These are phyloP conservation scores for Leptobrachium ailaonicum DNA, from an alignment of 2,113 vertebrate species.

Conservation along the genomic window DNA sequence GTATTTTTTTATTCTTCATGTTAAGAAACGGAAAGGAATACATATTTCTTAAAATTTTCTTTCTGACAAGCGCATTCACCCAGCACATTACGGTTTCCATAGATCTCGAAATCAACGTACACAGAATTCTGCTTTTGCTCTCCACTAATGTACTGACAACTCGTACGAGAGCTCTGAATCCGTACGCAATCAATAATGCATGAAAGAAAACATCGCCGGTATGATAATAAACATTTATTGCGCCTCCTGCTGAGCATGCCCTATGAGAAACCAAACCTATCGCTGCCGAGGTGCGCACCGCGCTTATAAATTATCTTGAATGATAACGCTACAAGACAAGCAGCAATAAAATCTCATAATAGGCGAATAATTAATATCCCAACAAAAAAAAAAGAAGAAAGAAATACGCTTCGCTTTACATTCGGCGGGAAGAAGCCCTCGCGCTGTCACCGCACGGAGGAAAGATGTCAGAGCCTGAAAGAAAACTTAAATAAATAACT, in stretches of 20 bases:
- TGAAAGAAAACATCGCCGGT: slow-evolving; percentile 29
- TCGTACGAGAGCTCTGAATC: slow-evolving; percentile 18
- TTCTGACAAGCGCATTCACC: slow-evolving; percentile 5
- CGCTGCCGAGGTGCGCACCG: slow-evolving; percentile 19
- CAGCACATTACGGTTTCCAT: neutral
- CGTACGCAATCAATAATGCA: slow-evolving; percentile 42
- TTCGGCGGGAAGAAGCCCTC: neutral
- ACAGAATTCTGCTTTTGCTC: neutral
- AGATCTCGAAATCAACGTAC: neutral
- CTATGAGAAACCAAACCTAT: slow-evolving; percentile 25
- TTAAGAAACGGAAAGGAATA: neutral
- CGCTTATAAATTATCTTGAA: slow-evolving; percentile 24
- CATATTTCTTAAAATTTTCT: neutral
- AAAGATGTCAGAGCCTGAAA: neutral
- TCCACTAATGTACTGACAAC: slow-evolving; percentile 17
- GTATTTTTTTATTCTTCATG: too few relatives aligned
- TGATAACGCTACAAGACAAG: neutral
- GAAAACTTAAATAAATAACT: slow-evolving; percentile 2
- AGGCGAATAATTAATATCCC: slow-evolving; percentile 17
- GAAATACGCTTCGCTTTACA: neutral
- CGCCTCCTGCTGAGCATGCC: slow-evolving; percentile 32
- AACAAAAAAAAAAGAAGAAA: neutral
- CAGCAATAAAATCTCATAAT: slow-evolving; percentile 14
- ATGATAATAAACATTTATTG: slow-evolving; percentile 49
- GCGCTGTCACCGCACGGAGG: neutral